A percentile compares a stretch with the other conserved stretches of the same genome.
Evolutionary conservation across 2,797 vertebrate genomes (phyloP).

Genomic region (Anguilla obscura): DNA sequence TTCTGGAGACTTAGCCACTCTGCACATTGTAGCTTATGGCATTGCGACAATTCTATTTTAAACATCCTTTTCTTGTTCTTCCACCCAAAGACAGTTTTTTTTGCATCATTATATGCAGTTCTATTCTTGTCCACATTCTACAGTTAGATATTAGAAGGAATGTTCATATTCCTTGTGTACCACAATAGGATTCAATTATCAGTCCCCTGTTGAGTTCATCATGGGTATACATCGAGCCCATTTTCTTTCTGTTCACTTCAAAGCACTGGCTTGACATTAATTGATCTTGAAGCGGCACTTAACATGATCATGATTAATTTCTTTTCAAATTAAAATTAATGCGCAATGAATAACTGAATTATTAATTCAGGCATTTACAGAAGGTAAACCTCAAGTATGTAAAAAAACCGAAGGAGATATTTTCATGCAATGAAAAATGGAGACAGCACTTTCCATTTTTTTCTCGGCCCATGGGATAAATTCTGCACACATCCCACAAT

Average conservation of each 20-base stretch:
- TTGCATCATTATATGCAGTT: constrained; percentile 15
- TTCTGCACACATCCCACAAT: background rate
- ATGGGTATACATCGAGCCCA: constrained; percentile 19
- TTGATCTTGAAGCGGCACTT: constrained; percentile 52
- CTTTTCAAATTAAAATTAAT: constrained; percentile 46
- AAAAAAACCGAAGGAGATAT: background rate
- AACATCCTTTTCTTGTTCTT: background rate
- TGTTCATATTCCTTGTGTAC: constrained; percentile 21
- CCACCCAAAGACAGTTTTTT: background rate
- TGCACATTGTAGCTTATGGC: background rate
- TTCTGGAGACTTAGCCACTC: constrained; percentile 6
- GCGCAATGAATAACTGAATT: constrained; percentile 46
- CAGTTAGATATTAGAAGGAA: constrained; percentile 5
- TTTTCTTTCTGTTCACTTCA: constrained; percentile 44
- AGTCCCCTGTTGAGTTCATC: constrained; percentile 20
- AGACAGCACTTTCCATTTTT: background rate
- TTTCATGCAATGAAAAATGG: background rate
- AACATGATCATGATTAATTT: constrained; percentile 40
- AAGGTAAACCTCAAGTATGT: constrained; percentile 21
- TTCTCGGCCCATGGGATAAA: background rate
- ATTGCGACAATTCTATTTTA: constrained; percentile 12
- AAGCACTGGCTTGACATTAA: constrained; percentile 50
- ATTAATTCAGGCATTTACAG: constrained; percentile 48
- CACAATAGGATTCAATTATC: constrained; percentile 23
- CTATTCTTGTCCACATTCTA: background rate